Percentiles rank a stretch among this genome's conserved stretches.
Conservation (phyloP, 2,888 invertebrate genomes). For the Cremastobaeus sp. region DNA sequence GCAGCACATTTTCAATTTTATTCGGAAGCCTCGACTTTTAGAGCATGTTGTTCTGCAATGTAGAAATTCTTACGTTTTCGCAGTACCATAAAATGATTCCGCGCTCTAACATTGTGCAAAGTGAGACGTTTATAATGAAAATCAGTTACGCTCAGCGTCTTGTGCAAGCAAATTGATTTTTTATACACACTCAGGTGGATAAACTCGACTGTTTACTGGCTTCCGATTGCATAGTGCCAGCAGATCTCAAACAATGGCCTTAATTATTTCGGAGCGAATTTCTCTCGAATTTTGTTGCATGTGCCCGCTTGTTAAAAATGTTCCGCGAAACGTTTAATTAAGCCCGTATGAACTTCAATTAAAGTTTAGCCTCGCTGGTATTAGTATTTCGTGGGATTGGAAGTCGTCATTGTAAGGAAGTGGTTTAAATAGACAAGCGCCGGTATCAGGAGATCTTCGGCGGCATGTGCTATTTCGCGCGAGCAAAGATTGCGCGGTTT, state of each 20-base stretch:
- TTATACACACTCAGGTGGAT: too few relatives aligned
- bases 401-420: constrained; percentile 24
- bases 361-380: not conserved
- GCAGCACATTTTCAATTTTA: constrained; percentile 30
- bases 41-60: constrained; percentile 2
- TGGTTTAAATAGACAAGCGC: constrained; percentile 36
- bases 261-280: too few relatives aligned
- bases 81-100: too few relatives aligned
- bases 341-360: constrained; percentile 11
- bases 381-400: constrained; percentile 20
- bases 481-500: constrained; percentile 60
- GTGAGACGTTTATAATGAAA: too few relatives aligned
- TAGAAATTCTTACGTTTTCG: not conserved
- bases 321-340: not conserved
- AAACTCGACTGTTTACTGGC: too few relatives aligned
- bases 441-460: constrained; percentile 42
- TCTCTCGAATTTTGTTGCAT: too few relatives aligned
- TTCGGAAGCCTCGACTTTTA: not conserved
- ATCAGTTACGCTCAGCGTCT: too few relatives aligned
- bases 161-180: too few relatives aligned
- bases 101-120: too few relatives aligned
- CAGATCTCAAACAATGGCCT: too few relatives aligned
- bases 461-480: constrained; percentile 58
- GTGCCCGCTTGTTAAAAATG: too few relatives aligned
- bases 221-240: too few relatives aligned